phyloP scores from a whole-genome alignment of 64 coral and sea anemone species.

The Montipora efflorescens region DNA sequence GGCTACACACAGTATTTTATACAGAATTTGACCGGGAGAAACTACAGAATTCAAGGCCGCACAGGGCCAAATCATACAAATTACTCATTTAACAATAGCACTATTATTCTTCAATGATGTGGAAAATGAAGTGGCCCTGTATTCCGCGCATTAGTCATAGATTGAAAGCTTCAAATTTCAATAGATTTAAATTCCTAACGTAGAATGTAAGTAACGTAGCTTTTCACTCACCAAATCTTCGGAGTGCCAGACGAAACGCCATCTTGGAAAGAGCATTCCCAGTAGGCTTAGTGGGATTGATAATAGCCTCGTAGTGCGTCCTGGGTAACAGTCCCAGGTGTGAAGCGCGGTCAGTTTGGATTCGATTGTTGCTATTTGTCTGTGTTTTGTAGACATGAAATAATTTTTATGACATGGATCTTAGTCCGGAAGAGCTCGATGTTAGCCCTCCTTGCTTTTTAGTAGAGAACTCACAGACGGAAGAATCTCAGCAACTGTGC shows the following conservation, averaged over 20 bases:
- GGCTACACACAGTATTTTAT: too few species aligned
- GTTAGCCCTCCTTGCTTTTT: constrained; percentile 82
- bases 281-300: constrained; percentile 36
- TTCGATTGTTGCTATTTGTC: not conserved
- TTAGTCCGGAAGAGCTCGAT: constrained; percentile 76
- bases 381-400: not conserved
- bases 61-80: too few species aligned
- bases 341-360: constrained; percentile 68
- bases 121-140: too few species aligned
- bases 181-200: not conserved
- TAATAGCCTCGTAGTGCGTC: constrained; percentile 10
- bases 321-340: constrained; percentile 31
- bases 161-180: not conserved
- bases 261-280: constrained; percentile 89
- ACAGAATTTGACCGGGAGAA: too few species aligned
- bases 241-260: constrained; percentile 96
- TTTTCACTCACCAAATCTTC: constrained; percentile 80
- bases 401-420: constrained; percentile 61
- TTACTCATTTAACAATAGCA: too few species aligned
- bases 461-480: constrained; percentile 72
- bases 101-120: too few species aligned
- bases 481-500: constrained; percentile 17
- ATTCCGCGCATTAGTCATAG: too few species aligned
- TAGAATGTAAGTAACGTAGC: not conserved
- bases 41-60: too few species aligned